phyloP scores from a whole-genome alignment of 2,888 invertebrate species.

The Blomia tropicalis region DNA sequence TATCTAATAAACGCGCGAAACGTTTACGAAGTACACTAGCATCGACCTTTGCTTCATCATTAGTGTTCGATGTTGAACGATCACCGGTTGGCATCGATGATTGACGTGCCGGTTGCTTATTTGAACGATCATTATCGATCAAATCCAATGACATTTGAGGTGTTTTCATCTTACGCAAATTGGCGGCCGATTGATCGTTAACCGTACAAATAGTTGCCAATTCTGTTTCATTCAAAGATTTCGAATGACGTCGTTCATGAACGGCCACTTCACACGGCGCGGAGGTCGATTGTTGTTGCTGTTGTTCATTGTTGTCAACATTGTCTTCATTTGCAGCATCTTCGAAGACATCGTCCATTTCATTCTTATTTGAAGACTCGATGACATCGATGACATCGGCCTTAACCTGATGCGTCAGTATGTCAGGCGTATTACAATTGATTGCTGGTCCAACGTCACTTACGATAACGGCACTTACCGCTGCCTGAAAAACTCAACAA shows the following conservation, averaged over 20 bases:
- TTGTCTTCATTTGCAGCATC: not conserved
- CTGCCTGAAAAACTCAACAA: not conserved
- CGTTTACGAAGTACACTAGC: constrained; percentile 12
- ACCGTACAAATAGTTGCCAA: not conserved
- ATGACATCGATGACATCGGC: not conserved
- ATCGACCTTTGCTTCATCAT: not conserved
- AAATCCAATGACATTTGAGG: constrained; percentile 1
- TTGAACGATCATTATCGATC: not conserved
- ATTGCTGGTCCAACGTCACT: constrained; percentile 10
- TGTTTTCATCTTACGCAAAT: not conserved
- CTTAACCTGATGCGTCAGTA: too few species aligned
- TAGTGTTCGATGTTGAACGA: constrained; percentile 1
- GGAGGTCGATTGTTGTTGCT: not conserved
- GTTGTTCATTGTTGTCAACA: not conserved
- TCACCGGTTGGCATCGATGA: not conserved
- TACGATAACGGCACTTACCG: constrained; percentile 3
- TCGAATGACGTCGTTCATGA: constrained; percentile 12
- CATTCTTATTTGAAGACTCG: not conserved
- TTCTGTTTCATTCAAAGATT: constrained; percentile 7
- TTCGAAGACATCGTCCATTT: not conserved
- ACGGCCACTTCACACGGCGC: too few species aligned
- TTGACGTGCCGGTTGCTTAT: not conserved
- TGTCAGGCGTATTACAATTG: too few species aligned
- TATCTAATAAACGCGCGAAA: constrained; percentile 8
- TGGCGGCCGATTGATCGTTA: too few species aligned